Percentiles rank a stretch among this genome's conserved stretches.
These are phyloP conservation scores for Rhea pennata DNA, from an alignment of 2,113 vertebrate species.

Conservation along the genomic window DNA sequence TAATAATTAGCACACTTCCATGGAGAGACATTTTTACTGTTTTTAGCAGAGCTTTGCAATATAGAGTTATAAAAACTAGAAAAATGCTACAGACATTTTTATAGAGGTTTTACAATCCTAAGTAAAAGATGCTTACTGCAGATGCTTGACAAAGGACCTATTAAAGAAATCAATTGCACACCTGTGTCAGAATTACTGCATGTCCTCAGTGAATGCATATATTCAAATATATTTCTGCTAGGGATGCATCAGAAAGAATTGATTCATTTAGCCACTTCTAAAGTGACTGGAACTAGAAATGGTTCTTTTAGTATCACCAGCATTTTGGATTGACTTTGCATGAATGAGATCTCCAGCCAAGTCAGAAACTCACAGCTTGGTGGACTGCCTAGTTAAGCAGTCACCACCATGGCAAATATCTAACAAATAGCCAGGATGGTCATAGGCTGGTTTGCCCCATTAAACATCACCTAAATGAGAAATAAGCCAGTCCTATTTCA, in stretches of 20 bases:
- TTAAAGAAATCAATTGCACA: background rate
- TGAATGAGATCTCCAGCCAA: background rate
- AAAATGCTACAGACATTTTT: background rate
- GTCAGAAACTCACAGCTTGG: background rate
- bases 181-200: background rate
- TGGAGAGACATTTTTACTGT: background rate
- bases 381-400: background rate
- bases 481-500: fast-evolving
- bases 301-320: background rate
- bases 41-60: background rate
- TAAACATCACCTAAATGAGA: background rate
- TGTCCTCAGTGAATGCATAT: background rate
- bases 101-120: background rate
- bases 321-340: background rate
- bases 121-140: background rate
- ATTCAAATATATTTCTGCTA: background rate
- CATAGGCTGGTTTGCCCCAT: background rate
- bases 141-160: slow-evolving; percentile 18
- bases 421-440: background rate
- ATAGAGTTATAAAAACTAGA: background rate
- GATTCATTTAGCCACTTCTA: background rate
- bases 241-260: background rate
- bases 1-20: slow-evolving; percentile 1
- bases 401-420: fast-evolving
- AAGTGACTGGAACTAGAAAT: background rate